Base-by-base conservation (phyloP, 1,140 invertebrate genomes). In the Parapsyche elsis region DNA sequence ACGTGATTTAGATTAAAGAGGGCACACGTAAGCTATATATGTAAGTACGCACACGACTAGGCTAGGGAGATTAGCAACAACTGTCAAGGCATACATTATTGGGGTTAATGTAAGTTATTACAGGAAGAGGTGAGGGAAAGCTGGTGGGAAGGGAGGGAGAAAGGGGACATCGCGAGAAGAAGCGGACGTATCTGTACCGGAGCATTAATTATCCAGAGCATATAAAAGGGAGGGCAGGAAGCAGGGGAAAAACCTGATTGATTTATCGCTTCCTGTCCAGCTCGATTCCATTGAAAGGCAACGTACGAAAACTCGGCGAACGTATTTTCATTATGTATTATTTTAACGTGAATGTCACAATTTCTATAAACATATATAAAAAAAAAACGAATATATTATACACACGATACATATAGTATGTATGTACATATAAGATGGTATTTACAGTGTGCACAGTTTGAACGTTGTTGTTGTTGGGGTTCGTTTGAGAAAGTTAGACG, bases 61-160 rank as follows among this genome's bases (percentile, higher is more conserved):
- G 12, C 10, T 53, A 10, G 16, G 16, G 16, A 53, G 16, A 53
- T 53, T 16, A 53, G 49, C 49, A 53, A 53, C 16, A 53, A 53
- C 49, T 53, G 10, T 53, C 49, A 53, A 4, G 16, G 49, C 10
- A 53, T 53, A 53, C 16, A 53, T 53, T 53, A 53, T 53, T 53
- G 16, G 49, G 49, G 49, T 53, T 53, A 53, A 53, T 53, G 16
- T 53, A 53, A 53, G 49, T 53, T 53, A 53, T 53, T 53, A 53
- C 16, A 38, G 30, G 30, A 38, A 38, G 10, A 53, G n/a, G n/a
- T n/a, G n/a, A n/a, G n/a, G n/a, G n/a, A n/a, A n/a, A n/a, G n/a
- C n/a, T n/a, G n/a, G n/a, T n/a, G n/a, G n/a, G n/a, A n/a, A n/a
- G 2, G 49, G 49, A 7, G 30, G 30, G 7, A 4, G 49, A 10